Conservation (phyloP, 2,888 invertebrate genomes). For the Eupelmus urozonus region DNA sequence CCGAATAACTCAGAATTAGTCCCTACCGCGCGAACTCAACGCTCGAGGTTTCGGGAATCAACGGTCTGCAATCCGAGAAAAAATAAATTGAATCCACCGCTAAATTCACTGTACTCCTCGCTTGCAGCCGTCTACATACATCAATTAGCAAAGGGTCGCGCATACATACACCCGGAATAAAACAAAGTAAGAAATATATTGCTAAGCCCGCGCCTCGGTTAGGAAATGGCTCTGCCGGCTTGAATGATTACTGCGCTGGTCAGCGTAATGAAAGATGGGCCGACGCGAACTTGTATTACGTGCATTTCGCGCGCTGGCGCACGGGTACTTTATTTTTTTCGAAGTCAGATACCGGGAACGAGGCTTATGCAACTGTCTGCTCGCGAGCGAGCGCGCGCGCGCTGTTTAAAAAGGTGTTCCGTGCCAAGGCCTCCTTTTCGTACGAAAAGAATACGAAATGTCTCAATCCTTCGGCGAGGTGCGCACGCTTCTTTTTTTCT, state of each 20-base stretch:
- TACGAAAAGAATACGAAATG: slow-evolving; percentile 42
- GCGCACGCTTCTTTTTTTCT: neutral
- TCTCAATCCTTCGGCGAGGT: slow-evolving; percentile 54
- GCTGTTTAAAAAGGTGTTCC: slow-evolving; percentile 53
- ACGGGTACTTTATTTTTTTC: slow-evolving; percentile 49
- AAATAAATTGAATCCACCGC: too few relatives aligned
- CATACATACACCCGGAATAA: neutral
- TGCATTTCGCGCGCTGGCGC: slow-evolving; percentile 50
- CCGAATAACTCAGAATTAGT: too few relatives aligned
- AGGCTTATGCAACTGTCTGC: slow-evolving; percentile 56
- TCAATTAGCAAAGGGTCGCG: slow-evolving; percentile 22
- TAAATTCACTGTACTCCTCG: too few relatives aligned
- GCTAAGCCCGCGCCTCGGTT: slow-evolving; percentile 53
- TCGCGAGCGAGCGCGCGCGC: too few relatives aligned
- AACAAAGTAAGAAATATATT: slow-evolving; percentile 46
- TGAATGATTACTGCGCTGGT: slow-evolving; percentile 61
- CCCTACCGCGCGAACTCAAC: too few relatives aligned
- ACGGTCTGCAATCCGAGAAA: too few relatives aligned
- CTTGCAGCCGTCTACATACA: too few relatives aligned
- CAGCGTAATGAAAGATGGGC: slow-evolving; percentile 63
- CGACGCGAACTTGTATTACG: slow-evolving; percentile 48
- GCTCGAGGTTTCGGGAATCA: too few relatives aligned
- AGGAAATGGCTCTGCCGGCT: slow-evolving; percentile 56
- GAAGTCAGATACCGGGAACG: slow-evolving; percentile 58
- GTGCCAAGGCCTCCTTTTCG: slow-evolving; percentile 49